phyloP scores from a whole-genome alignment of 2,113 vertebrate genomes.

The Charadrius vociferus region DNA sequence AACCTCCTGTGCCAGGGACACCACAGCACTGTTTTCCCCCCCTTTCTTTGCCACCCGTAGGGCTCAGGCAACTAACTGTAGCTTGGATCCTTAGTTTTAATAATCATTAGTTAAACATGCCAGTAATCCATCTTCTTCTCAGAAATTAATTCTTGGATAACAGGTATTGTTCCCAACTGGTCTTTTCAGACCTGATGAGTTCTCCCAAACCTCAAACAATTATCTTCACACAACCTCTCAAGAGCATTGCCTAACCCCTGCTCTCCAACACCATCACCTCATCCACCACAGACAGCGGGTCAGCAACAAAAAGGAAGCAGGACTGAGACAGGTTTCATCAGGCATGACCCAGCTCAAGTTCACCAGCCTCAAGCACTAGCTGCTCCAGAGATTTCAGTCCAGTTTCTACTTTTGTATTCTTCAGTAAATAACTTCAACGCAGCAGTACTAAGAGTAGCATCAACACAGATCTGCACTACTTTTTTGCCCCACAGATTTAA shows the following conservation, averaged over 20 bases:
- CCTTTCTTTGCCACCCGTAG: background rate
- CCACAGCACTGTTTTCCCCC: background rate
- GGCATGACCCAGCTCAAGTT: rapidly evolving
- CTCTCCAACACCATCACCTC: background rate
- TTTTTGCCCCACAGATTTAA: background rate
- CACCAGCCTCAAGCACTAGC: background rate
- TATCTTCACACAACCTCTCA: background rate
- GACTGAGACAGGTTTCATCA: background rate
- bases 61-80: background rate
- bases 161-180: background rate
- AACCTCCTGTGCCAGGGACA: background rate
- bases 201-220: background rate
- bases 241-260: background rate
- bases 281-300: background rate
- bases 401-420: background rate
- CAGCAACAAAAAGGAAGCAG: background rate
- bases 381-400: background rate
- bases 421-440: background rate
- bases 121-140: background rate
- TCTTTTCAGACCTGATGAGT: background rate
- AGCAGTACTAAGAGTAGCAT: background rate
- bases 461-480: background rate
- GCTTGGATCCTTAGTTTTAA: background rate
- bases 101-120: background rate
- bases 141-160: background rate